Percentiles rank a stretch among this genome's conserved stretches.
Evolutionary conservation across 23 tunicate species (phyloP).

Genomic region (Corella eumyota): DNA sequence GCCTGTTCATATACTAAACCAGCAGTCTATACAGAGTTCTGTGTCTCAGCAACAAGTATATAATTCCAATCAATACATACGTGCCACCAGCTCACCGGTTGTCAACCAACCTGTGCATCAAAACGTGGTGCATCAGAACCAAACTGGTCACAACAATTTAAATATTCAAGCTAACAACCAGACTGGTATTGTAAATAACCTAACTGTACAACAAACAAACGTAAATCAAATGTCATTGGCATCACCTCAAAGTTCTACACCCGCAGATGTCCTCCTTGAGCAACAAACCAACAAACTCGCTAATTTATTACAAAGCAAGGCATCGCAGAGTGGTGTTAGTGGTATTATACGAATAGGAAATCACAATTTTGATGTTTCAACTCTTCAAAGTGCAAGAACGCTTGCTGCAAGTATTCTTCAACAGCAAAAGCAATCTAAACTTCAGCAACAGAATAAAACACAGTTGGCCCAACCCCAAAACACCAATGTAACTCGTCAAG

Average conservation of each 20-base stretch:
- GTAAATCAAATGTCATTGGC: too few relatives aligned
- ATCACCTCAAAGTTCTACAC: constrained; percentile 1
- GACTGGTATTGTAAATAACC: too few relatives aligned
- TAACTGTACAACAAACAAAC: too few relatives aligned
- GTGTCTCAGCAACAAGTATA: too few relatives aligned
- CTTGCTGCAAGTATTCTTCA: constrained; percentile 43
- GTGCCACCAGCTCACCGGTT: too few relatives aligned
- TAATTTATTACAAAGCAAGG: constrained; percentile 19
- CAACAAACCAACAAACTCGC: constrained; percentile 34
- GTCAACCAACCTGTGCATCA: too few relatives aligned
- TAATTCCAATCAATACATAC: too few relatives aligned
- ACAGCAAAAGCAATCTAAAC: constrained; percentile 29
- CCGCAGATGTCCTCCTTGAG: neutral
- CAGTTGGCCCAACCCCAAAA: constrained; percentile 1
- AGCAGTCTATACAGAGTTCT: too few relatives aligned
- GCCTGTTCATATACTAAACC: too few relatives aligned
- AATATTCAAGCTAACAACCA: too few relatives aligned
- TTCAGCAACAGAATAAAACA: constrained; percentile 6
- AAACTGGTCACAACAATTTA: too few relatives aligned
- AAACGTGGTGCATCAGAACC: too few relatives aligned
- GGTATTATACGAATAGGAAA: constrained; percentile 21
- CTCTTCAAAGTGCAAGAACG: constrained; percentile 28
- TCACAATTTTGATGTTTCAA: constrained; percentile 27
- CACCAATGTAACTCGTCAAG: neutral
- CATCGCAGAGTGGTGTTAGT: constrained; percentile 12